These are phyloP conservation scores for Anas platyrhynchos DNA, from an alignment of 2,113 vertebrate genomes.

Conservation along the genomic window DNA sequence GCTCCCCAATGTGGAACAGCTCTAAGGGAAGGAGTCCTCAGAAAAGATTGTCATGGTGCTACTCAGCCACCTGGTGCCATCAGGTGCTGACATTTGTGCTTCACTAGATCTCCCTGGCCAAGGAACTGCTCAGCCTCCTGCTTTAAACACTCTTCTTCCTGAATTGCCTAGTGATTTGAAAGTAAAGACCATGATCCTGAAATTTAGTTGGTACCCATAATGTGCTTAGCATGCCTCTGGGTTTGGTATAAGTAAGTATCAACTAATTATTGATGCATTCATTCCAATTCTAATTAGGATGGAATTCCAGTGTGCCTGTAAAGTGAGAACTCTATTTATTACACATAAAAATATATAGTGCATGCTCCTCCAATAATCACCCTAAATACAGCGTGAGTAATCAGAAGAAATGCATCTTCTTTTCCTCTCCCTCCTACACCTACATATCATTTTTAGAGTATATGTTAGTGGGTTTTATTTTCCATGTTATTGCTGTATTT, in stretches of 20 bases:
- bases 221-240: not conserved
- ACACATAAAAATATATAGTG: constrained; percentile 19
- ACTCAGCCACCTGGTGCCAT: not conserved
- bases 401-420: constrained; percentile 28
- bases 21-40: not conserved
- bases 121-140: not conserved
- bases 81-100: not conserved
- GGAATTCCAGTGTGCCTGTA: constrained; percentile 5
- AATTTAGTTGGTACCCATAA: not conserved
- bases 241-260: constrained; percentile 9
- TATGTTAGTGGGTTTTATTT: constrained; percentile 25
- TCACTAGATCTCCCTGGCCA: not conserved
- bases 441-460: constrained; percentile 36
- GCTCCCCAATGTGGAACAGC: not conserved
- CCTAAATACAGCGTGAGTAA: constrained; percentile 38
- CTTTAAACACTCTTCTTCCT: not conserved
- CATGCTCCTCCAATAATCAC: not conserved
- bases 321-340: constrained; percentile 50
- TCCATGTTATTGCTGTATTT: constrained; percentile 44
- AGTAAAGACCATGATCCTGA: not conserved
- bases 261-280: constrained; percentile 37
- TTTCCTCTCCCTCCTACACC: constrained; percentile 12
- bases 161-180: not conserved
- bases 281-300: not conserved
- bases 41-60: not conserved